Conservation (phyloP, 2,113 vertebrate genomes). For the Oncorhynchus tshawytscha region DNA sequence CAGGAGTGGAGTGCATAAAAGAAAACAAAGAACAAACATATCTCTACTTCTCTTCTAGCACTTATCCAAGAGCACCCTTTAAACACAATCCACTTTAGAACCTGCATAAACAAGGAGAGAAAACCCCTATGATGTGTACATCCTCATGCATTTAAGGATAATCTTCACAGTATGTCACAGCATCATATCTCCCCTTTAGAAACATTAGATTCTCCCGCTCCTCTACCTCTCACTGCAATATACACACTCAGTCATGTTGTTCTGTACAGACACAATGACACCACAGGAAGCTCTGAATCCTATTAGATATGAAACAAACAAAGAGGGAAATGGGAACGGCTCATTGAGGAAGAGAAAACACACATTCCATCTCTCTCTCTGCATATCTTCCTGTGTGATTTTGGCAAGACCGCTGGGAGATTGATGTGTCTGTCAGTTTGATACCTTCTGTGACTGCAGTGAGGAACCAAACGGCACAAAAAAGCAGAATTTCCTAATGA, state of each 20-base stretch:
- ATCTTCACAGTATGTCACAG: slow-evolving; percentile 37
- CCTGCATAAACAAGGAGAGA: slow-evolving; percentile 28
- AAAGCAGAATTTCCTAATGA: slow-evolving; percentile 63
- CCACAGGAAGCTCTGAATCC: slow-evolving; percentile 43
- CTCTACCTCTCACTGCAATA: slow-evolving; percentile 2
- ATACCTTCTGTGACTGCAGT: slow-evolving; percentile 62
- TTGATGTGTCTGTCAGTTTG: slow-evolving; percentile 64
- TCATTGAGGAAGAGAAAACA: slow-evolving; percentile 50
- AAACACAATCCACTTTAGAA: slow-evolving; percentile 51
- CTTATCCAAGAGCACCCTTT: slow-evolving; percentile 54
- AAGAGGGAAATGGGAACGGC: slow-evolving; percentile 29
- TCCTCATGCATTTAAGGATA: slow-evolving; percentile 46
- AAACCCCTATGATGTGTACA: slow-evolving; percentile 50
- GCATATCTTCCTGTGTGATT: slow-evolving; percentile 40
- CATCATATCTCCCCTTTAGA: not conserved
- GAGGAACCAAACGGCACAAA: slow-evolving; percentile 48
- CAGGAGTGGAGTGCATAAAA: slow-evolving; percentile 42
- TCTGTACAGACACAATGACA: slow-evolving; percentile 36
- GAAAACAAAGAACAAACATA: slow-evolving; percentile 30
- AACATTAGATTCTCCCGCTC: not conserved
- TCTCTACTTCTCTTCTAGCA: slow-evolving; percentile 26
- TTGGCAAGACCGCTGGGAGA: slow-evolving; percentile 61
- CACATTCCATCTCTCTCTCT: slow-evolving; percentile 9
- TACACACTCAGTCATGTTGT: slow-evolving; percentile 25
- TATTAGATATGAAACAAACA: slow-evolving; percentile 58